phyloP scores from a whole-genome alignment of 2,113 vertebrate species.

The Diadophis punctatus region DNA sequence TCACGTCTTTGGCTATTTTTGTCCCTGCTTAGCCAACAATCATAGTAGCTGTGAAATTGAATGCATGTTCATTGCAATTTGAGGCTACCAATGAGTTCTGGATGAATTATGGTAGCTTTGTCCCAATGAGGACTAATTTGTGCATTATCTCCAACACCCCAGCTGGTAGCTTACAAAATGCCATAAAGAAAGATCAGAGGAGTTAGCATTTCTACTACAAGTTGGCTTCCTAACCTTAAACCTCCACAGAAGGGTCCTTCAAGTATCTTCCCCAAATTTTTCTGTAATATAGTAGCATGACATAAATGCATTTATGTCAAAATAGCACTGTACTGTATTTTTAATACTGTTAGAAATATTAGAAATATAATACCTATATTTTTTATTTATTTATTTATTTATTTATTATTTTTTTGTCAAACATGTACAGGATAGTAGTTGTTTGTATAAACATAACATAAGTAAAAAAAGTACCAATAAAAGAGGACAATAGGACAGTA shows the following conservation, averaged over 20 bases:
- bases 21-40: neutral
- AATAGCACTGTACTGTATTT: neutral
- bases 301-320: neutral
- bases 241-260: neutral
- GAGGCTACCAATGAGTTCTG: neutral
- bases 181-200: neutral
- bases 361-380: neutral
- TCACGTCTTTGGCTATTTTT: neutral
- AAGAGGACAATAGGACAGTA: too few species aligned
- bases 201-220: neutral
- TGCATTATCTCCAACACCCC: neutral
- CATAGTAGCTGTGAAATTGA: neutral
- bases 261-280: neutral
- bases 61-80: neutral
- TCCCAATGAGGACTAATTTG: neutral
- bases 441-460: too few species aligned
- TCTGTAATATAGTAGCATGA: neutral
- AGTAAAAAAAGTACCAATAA: too few species aligned
- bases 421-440: too few species aligned
- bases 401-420: too few species aligned
- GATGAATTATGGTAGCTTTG: neutral
- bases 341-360: neutral
- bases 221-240: neutral
- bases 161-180: neutral
- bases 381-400: too few species aligned